Percentiles rank a stretch among this genome's conserved stretches.
These are phyloP conservation scores for Dolichopus griseipennis DNA, from an alignment of 2,888 invertebrate species.

Conservation along the genomic window DNA sequence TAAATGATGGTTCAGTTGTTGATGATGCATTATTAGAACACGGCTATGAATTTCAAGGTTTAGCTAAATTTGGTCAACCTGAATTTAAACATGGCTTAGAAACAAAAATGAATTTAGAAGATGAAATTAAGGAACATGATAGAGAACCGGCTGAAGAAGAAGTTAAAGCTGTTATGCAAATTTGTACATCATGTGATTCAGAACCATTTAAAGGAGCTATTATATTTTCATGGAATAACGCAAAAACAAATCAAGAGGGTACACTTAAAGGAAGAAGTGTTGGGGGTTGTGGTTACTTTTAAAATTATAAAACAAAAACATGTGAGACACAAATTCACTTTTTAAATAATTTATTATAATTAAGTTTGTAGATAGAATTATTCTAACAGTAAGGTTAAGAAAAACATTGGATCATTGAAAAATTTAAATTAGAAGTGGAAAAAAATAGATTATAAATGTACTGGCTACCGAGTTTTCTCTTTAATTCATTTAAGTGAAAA, in stretches of 20 bases:
- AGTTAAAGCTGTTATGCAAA: constrained; percentile 67
- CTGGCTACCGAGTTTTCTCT: too few relatives aligned
- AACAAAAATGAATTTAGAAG: constrained; percentile 36
- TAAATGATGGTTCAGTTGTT: constrained; percentile 59
- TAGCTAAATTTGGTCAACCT: constrained; percentile 61
- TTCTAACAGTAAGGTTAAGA: too few relatives aligned
- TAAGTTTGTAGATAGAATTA: too few relatives aligned
- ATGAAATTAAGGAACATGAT: constrained; percentile 53
- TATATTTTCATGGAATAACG: constrained; percentile 66
- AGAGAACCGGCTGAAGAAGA: constrained; percentile 76
- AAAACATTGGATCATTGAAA: too few relatives aligned
- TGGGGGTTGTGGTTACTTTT: constrained; percentile 41
- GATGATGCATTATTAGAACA: constrained; percentile 50
- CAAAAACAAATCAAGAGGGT: constrained; percentile 33
- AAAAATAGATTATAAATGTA: too few relatives aligned
- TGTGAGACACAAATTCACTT: too few relatives aligned
- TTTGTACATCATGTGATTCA: constrained; percentile 64
- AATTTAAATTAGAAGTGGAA: too few relatives aligned
- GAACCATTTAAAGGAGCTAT: constrained; percentile 76
- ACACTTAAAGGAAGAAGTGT: constrained; percentile 39
- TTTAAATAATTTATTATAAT: too few relatives aligned
- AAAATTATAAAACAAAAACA: constrained; percentile 15
- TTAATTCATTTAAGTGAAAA: too few relatives aligned
- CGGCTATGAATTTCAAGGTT: constrained; percentile 44
- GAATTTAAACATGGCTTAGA: constrained; percentile 55